Evolutionary conservation across 2,113 vertebrate species (phyloP), one percentile per base, ranked within the genome.

Genomic region (Catharus bicknelli): DNA sequence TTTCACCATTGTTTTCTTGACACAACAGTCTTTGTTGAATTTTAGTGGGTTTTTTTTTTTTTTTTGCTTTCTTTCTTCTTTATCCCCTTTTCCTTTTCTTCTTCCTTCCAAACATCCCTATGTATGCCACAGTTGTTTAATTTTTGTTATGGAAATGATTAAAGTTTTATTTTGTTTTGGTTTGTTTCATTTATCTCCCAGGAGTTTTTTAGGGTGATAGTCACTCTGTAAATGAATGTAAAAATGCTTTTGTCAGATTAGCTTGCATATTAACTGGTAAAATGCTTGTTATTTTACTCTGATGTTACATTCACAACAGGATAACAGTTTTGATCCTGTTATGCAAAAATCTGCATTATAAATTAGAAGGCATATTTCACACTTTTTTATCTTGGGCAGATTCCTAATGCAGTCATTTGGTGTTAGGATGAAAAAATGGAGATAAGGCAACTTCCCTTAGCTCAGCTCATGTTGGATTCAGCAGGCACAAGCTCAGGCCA

Each of bases 1-100:
- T 96, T 90, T 89, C 91, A 69, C 81, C 93, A 95, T 97, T 96
- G 97, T 96, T 96, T 96, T 95, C 91, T 94, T 94, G 95, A 95
- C 40, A 88, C 29, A 55, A 91, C 30, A 27, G 73, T 48, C 93
- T 96, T 95, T 96, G 83, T 96, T 95, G 92, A 75, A 91, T 78
- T 93, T 93, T 84, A 92, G 90, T 43, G 36, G 16, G 7, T 9
- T 30, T 21, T 29, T 57, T 34, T 32, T 16, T 40, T 43, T 77
- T 93, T 92, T 90, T 80, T 32, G 5, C 63, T n/a, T 47, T 93
- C 36, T 64, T 91, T 81, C 83, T 93, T 88, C 88, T 95, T 95
- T 96, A 86, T 90, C 74, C 62, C 8, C 27, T 83, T 94, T 32
- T 66, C 83, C 84, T 96, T 95, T 96, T 95, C 84, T 96, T 78